A percentile compares a stretch with the other conserved stretches of the same genome.
Conservation (phyloP, 2,113 vertebrate genomes). For the Ailurus styani region DNA sequence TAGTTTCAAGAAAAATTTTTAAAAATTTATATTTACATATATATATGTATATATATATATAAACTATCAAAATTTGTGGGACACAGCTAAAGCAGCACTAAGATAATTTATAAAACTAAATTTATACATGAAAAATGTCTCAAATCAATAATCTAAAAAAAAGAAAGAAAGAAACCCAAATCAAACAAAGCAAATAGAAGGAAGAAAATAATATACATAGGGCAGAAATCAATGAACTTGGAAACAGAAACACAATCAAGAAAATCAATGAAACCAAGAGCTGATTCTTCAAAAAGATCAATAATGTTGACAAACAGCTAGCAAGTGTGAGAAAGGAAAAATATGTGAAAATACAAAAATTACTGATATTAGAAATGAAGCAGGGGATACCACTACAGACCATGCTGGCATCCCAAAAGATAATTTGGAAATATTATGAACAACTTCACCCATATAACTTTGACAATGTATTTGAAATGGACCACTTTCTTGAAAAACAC, state of each 20-base stretch:
- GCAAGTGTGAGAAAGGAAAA: neutral
- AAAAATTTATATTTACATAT: too few species aligned
- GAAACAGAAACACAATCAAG: neutral
- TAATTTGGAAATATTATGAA: neutral
- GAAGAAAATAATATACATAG: neutral
- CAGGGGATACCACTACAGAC: neutral
- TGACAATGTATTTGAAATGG: neutral
- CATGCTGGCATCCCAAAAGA: neutral
- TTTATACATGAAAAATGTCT: neutral
- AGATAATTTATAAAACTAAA: neutral
- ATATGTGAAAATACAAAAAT: neutral
- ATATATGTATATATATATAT: neutral
- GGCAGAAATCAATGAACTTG: constrained; percentile 1
- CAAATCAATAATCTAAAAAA: neutral
- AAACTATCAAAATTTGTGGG: neutral
- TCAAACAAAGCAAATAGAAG: constrained; percentile 1
- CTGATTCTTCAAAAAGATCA: neutral
- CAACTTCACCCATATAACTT: neutral
- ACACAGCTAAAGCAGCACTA: neutral
- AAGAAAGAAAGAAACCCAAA: neutral
- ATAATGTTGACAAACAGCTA: neutral
- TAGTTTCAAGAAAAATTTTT: neutral
- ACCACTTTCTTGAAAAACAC: neutral
- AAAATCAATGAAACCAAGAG: constrained; percentile 1
- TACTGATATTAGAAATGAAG: neutral